Percentiles rank a stretch among this genome's conserved stretches.
These are phyloP conservation scores for Anastrepha obliqua DNA, from an alignment of 1,140 invertebrate species.

Conservation along the genomic window DNA sequence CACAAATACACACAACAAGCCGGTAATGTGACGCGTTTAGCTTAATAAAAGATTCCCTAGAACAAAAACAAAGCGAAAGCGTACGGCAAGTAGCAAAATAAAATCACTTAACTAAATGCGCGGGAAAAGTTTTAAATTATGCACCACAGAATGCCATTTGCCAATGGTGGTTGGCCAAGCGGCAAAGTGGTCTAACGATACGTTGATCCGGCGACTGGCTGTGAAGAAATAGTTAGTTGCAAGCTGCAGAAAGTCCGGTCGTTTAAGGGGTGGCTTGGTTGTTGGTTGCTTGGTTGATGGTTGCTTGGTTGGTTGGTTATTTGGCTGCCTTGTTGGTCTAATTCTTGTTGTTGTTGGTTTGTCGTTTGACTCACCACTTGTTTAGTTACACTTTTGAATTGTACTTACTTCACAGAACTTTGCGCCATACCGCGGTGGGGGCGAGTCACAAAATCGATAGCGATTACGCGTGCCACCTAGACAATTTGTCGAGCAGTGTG, in stretches of 20 bases:
- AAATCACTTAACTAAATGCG: slow-evolving; percentile 50
- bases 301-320: background rate
- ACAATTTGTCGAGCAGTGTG: slow-evolving; percentile 86
- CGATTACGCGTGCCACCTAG: slow-evolving; percentile 85
- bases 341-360: background rate
- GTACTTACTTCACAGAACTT: slow-evolving; percentile 86
- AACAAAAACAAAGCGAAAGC: background rate
- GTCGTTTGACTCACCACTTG: background rate
- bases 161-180: slow-evolving; percentile 33
- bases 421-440: slow-evolving; percentile 86
- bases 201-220: background rate
- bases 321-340: background rate
- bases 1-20: background rate
- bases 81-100: background rate
- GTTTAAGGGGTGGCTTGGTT: background rate
- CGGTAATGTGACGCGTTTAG: slow-evolving; percentile 40
- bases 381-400: slow-evolving; percentile 27
- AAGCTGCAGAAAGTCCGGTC: background rate
- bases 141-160: slow-evolving; percentile 44
- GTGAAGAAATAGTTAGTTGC: background rate
- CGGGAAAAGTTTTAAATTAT: slow-evolving; percentile 53
- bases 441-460: slow-evolving; percentile 89
- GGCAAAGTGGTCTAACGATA: slow-evolving; percentile 47
- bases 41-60: background rate
- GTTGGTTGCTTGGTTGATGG: background rate